Conservation (phyloP, 2,888 invertebrate species). For the Drosophila lacicola region DNA sequence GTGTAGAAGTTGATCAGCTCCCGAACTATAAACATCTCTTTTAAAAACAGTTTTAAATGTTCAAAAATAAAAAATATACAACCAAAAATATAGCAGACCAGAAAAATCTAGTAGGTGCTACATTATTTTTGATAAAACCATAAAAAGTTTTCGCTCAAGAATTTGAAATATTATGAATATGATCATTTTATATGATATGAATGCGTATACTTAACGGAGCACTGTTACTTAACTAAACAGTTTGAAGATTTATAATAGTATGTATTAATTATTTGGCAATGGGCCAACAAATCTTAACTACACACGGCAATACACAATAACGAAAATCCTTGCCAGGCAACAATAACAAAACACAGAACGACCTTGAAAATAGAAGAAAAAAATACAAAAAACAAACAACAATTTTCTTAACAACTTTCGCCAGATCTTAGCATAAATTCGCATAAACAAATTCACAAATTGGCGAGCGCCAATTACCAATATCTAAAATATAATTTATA, state of each 20-base stretch:
- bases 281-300: constrained; percentile 54
- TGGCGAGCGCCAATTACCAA: constrained; percentile 47
- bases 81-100: not conserved
- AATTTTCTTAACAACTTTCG: constrained; percentile 54
- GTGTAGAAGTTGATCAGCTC: not conserved
- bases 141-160: not conserved
- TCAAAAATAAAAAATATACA: not conserved
- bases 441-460: constrained; percentile 62
- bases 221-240: constrained; percentile 51
- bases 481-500: constrained; percentile 57
- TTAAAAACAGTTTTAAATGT: not conserved
- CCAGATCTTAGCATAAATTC: constrained; percentile 58
- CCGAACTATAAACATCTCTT: no score
- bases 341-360: constrained; percentile 47
- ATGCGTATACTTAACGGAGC: constrained; percentile 21
- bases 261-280: constrained; percentile 57
- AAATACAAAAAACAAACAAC: constrained; percentile 1
- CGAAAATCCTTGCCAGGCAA: constrained; percentile 58
- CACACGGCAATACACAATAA: constrained; percentile 26
- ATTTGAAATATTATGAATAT: not conserved
- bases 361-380: constrained; percentile 47
- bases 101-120: not conserved
- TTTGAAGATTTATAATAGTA: constrained; percentile 51
- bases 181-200: constrained; percentile 10
- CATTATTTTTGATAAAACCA: not conserved